Evolutionary conservation across 2,888 invertebrate genomes (phyloP).

Genomic region (Sycophila texana): DNA sequence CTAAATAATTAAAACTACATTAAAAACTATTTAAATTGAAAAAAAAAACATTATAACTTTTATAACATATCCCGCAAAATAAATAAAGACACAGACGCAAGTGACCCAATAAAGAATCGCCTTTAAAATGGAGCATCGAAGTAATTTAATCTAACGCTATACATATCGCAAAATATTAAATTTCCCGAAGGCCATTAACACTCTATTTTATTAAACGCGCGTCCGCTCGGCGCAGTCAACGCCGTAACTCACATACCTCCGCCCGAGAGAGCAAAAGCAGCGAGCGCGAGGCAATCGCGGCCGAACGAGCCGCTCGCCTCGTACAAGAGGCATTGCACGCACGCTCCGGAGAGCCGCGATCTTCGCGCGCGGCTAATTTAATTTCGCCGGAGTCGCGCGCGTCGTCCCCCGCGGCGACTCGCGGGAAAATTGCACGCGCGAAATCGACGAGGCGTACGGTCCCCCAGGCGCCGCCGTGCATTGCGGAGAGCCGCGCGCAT

Average conservation of each 20-base stretch:
- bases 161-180: too few relatives aligned
- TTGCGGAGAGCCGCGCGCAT: neutral
- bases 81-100: too few relatives aligned
- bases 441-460: neutral
- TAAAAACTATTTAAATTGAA: too few relatives aligned
- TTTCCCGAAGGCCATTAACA: too few relatives aligned
- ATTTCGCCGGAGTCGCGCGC: too few relatives aligned
- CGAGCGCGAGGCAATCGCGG: constrained; percentile 28
- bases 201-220: neutral
- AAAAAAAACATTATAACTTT: too few relatives aligned
- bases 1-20: too few relatives aligned
- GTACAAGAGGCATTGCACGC: neutral
- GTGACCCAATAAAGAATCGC: too few relatives aligned
- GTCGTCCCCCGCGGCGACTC: neutral
- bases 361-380: neutral
- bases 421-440: constrained; percentile 20
- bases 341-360: neutral
- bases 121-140: too few relatives aligned
- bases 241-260: neutral
- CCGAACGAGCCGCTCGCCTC: neutral
- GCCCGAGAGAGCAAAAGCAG: constrained; percentile 21
- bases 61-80: too few relatives aligned
- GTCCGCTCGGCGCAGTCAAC: neutral
- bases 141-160: too few relatives aligned
- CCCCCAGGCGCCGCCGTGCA: neutral